A percentile compares a stretch with the other conserved stretches of the same genome.
Conservation (phyloP, 2,888 invertebrate species). For the Crossocerus cetratus region DNA sequence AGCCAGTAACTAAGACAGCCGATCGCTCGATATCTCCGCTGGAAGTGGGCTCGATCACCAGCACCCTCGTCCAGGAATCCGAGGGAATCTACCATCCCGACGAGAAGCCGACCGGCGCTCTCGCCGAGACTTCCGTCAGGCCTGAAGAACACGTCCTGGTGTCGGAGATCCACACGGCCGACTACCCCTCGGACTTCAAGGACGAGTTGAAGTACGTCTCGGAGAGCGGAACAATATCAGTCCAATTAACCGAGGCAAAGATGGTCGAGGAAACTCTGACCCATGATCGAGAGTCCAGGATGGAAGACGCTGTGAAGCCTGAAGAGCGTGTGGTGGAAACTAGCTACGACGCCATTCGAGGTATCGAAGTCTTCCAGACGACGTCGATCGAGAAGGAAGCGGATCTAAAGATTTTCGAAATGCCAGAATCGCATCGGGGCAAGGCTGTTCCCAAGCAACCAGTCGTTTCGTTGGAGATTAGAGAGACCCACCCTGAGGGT, state of each 20-base stretch:
- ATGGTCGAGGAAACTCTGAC: slow-evolving; percentile 80
- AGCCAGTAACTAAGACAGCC: slow-evolving; percentile 70
- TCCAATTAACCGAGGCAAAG: slow-evolving; percentile 83
- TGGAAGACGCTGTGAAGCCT: slow-evolving; percentile 72
- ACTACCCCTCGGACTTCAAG: slow-evolving; percentile 78
- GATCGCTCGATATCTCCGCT: slow-evolving; percentile 78
- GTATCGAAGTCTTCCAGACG: slow-evolving; percentile 82
- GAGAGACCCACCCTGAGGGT: slow-evolving; percentile 75
- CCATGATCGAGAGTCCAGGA: slow-evolving; percentile 82
- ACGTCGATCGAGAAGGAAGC: slow-evolving; percentile 84
- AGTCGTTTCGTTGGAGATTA: slow-evolving; percentile 79
- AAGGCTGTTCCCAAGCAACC: slow-evolving; percentile 78
- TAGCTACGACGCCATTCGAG: slow-evolving; percentile 80
- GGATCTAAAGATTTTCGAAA: slow-evolving; percentile 78
- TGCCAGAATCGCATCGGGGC: slow-evolving; percentile 79
- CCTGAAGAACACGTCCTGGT: slow-evolving; percentile 81
- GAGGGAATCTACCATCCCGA: slow-evolving; percentile 80
- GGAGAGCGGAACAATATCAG: slow-evolving; percentile 78
- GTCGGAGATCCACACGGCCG: slow-evolving; percentile 80
- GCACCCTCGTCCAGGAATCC: slow-evolving; percentile 83
- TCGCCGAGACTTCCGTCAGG: slow-evolving; percentile 81
- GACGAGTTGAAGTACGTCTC: slow-evolving; percentile 79
- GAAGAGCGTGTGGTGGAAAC: slow-evolving; percentile 76
- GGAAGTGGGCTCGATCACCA: slow-evolving; percentile 80
- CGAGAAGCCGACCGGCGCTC: slow-evolving; percentile 78